Conservation (phyloP, 2,797 vertebrate genomes). For the Phrynocephalus vlangalii region DNA sequence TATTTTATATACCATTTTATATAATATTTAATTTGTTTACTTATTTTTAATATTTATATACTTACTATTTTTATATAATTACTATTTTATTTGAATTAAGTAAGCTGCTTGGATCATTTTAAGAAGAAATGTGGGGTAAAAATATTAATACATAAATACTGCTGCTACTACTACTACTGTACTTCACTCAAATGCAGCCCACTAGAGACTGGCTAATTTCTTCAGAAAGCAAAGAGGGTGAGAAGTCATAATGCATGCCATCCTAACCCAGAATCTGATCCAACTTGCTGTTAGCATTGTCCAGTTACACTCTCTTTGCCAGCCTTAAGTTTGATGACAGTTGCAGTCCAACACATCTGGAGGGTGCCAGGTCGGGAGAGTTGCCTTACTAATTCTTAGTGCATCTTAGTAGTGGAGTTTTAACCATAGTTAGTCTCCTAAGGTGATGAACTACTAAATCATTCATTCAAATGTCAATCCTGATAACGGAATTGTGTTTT, state of each 20-base stretch:
- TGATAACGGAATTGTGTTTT: conserved; percentile 1
- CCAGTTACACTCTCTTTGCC: not conserved
- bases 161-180: not conserved
- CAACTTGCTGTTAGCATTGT: not conserved
- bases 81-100: too few relatives aligned
- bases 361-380: too few relatives aligned
- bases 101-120: too few relatives aligned
- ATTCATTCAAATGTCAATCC: not conserved
- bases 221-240: not conserved
- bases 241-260: not conserved
- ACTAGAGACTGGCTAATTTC: not conserved
- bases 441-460: not conserved
- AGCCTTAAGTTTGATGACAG: too few relatives aligned
- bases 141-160: too few relatives aligned
- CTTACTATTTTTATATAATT: too few relatives aligned
- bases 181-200: not conserved
- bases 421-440: not conserved
- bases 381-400: too few relatives aligned
- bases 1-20: too few relatives aligned
- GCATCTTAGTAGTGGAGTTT: not conserved
- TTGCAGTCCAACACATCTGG: too few relatives aligned
- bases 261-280: not conserved
- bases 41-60: too few relatives aligned
- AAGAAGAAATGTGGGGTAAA: too few relatives aligned
- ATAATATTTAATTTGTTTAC: too few relatives aligned